Evolutionary conservation across 2,113 vertebrate genomes (phyloP).

Genomic region (Hyperopisus bebe): DNA sequence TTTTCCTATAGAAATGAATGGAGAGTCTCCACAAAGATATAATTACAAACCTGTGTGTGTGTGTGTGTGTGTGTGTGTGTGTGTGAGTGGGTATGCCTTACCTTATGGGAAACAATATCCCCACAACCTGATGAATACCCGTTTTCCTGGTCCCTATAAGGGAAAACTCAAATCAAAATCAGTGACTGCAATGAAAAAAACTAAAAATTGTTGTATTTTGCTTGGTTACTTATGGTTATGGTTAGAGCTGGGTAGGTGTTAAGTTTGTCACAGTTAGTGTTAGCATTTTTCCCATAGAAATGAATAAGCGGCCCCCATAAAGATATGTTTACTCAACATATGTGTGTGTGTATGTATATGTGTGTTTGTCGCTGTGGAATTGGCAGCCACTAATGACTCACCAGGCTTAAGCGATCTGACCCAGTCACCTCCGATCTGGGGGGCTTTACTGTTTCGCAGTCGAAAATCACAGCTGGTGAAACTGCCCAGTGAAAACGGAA

Average conservation of each 20-base stretch:
- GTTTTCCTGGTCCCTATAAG: no score
- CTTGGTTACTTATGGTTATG: background rate
- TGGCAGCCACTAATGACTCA: background rate
- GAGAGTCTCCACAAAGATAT: no score
- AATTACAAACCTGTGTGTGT: no score
- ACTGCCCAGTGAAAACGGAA: background rate
- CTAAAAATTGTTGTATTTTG: background rate
- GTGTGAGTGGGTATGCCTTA: background rate
- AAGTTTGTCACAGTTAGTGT: background rate
- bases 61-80: no score
- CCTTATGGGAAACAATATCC: background rate
- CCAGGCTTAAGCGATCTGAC: background rate
- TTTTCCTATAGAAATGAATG: no score
- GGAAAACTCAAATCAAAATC: background rate
- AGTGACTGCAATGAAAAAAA: no score
- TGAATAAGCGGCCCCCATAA: background rate
- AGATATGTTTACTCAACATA: no score
- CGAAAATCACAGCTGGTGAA: background rate
- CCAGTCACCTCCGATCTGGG: background rate
- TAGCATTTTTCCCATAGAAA: background rate
- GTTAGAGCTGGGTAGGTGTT: background rate
- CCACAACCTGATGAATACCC: no score
- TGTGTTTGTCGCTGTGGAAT: background rate
- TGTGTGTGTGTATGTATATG: background rate
- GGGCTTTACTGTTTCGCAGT: background rate